phyloP scores from a whole-genome alignment of 2,797 vertebrate genomes.

The Lindbergichthys nudifrons region DNA sequence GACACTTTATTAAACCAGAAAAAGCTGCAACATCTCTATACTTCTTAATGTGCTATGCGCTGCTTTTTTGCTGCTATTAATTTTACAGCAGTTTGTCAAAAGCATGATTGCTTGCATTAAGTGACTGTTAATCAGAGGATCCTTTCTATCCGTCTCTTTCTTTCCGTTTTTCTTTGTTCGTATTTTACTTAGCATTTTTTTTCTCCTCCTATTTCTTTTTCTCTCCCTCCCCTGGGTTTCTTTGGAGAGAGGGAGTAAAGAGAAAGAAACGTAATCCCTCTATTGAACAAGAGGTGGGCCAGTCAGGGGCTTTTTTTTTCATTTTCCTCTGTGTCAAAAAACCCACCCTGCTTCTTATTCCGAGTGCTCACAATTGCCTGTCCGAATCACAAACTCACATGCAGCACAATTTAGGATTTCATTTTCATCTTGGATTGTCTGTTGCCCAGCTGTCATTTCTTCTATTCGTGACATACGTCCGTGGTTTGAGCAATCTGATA shows the following conservation, averaged over 20 bases:
- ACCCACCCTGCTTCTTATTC: conserved; percentile 53
- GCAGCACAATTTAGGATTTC: conserved; percentile 2
- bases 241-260: conserved; percentile 60
- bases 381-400: conserved; percentile 15
- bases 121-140: conserved; percentile 48
- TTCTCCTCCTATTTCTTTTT: conserved; percentile 24
- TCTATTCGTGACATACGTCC: neutral
- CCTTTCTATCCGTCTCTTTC: conserved; percentile 22
- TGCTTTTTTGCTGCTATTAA: neutral
- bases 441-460: neutral
- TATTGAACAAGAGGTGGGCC: conserved; percentile 75
- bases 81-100: conserved; percentile 27
- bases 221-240: conserved; percentile 54
- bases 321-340: conserved; percentile 57
- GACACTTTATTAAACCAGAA: conserved; percentile 3
- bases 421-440: neutral
- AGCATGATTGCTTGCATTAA: conserved; percentile 34
- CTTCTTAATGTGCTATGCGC: neutral
- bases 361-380: conserved; percentile 32
- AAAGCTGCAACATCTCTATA: neutral
- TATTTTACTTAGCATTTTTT: conserved; percentile 31
- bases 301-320: conserved; percentile 61
- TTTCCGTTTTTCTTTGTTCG: conserved; percentile 28
- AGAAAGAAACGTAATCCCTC: conserved; percentile 80
- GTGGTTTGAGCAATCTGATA: neutral